Base-by-base conservation (phyloP, 1,140 invertebrate species). In the Drosophila arizonae region DNA sequence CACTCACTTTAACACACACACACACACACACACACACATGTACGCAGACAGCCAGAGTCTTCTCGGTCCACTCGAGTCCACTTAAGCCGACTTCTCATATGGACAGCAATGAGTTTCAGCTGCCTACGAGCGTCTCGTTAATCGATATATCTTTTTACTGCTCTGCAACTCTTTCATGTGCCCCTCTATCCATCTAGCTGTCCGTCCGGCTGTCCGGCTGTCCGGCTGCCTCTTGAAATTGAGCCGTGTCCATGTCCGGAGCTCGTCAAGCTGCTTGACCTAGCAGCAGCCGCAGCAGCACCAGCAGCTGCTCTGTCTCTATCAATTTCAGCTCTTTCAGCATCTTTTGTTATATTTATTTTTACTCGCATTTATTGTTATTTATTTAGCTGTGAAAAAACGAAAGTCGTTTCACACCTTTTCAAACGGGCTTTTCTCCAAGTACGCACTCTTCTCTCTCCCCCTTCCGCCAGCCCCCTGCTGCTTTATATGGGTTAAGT, bases 361-460 rank as follows among this genome's bases (percentile, higher is more conserved):
- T 71, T 81, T 67, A 73, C 57, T 69, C 69, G 43, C 68, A 63
- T 79, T 74, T 76, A 81, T 87, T 76, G 61, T 67, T 87, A 78
- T 81, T 87, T 81, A 76, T 74, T 87, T 87, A 62, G 69, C 82
- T 86, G 82, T 86, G 82, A 87, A 73, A 87, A 86, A 86, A 62
- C 72, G 82, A 86, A 86, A 86, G 82, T 86, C 61, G 69, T 80
- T 86, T 87, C 82, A 77, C 82, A 86, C 82, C 82, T 82, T 71
- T 48, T 2, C n/a, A 8, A 8, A 33, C 15, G 10, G 24, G 51
- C 26, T 58, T 66, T 36, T 41, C 24, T 41, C 24, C 28, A 57
- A 71, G 54, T 28, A 28, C 36, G 2, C 2, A 39, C 10, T 11
- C 43, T 50, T 60, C 60, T 36, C 54, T 21, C 30, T 26, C 45